Conservation (phyloP, 30 jellyfish, hydroid and myxozoan species). For the Euphysa ruthae region DNA sequence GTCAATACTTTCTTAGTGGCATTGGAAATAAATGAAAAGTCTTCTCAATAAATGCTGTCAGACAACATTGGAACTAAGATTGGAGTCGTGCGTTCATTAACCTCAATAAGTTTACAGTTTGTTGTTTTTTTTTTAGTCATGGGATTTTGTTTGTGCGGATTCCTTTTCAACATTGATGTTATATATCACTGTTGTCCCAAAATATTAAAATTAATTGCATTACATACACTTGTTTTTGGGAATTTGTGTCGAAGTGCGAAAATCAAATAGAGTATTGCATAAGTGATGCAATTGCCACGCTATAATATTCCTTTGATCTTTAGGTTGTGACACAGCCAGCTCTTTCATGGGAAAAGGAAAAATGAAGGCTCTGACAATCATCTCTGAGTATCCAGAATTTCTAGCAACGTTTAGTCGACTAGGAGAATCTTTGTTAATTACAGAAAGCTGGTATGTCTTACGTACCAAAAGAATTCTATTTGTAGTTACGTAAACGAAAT, state of each 20-base stretch:
- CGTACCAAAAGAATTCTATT: constrained; percentile 4
- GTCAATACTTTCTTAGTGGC: constrained; percentile 44
- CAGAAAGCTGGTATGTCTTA: constrained; percentile 15
- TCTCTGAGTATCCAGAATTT: neutral
- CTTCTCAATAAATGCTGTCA: constrained; percentile 22
- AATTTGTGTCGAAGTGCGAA: no score
- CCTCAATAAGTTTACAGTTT: constrained; percentile 63
- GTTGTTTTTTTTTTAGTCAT: constrained; percentile 14
- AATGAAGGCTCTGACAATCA: neutral
- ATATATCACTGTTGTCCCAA: no score
- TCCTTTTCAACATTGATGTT: no score
- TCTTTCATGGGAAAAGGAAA: constrained; percentile 10
- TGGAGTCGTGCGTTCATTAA: constrained; percentile 37
- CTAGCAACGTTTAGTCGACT: neutral
- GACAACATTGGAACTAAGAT: constrained; percentile 30
- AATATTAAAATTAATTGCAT: no score
- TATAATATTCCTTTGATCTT: no score
- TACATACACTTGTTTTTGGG: no score
- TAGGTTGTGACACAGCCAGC: constrained; percentile 44
- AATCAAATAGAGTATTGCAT: no score
- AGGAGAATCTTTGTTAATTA: neutral
- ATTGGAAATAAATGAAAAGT: constrained; percentile 11
- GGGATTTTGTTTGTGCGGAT: no score
- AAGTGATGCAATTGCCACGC: no score
- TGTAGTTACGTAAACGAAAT: no score